Percentiles rank a stretch among this genome's conserved stretches.
Conservation (phyloP, 2,888 invertebrate species). For the Leptopilina syphax region DNA sequence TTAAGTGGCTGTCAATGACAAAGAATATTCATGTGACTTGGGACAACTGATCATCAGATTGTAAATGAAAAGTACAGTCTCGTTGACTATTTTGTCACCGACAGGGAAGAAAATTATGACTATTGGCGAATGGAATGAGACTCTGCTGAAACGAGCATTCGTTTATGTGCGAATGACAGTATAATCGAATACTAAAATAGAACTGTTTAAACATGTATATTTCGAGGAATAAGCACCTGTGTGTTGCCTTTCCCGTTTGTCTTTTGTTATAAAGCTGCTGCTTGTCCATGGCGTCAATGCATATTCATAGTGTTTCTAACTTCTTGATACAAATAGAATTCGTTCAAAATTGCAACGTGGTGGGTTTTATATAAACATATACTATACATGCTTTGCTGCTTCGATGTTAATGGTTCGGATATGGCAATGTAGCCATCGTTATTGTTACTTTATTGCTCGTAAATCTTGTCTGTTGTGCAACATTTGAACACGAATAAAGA, state of each 20-base stretch:
- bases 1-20: too few relatives aligned
- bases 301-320: constrained; percentile 22
- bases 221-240: not conserved
- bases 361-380: not conserved
- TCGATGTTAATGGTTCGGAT: constrained; percentile 12
- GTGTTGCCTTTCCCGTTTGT: not conserved
- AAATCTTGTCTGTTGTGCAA: constrained; percentile 49
- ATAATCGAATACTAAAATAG: constrained; percentile 25
- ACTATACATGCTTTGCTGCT: not conserved
- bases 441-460: constrained; percentile 55
- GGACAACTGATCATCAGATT: too few relatives aligned
- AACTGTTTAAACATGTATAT: not conserved
- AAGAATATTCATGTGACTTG: too few relatives aligned
- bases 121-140: not conserved
- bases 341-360: constrained; percentile 30
- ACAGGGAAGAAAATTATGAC: constrained; percentile 1
- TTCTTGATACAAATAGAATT: constrained; percentile 22
- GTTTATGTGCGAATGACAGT: not conserved
- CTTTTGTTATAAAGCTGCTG: not conserved
- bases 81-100: constrained; percentile 25
- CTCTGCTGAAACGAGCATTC: not conserved
- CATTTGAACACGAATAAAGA: constrained; percentile 43
- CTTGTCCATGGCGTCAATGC: constrained; percentile 27
- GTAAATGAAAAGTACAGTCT: not conserved
- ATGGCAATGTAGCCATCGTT: constrained; percentile 50